Base-by-base conservation (phyloP, 2,888 invertebrate genomes). In the Eupithecia inturbata region DNA sequence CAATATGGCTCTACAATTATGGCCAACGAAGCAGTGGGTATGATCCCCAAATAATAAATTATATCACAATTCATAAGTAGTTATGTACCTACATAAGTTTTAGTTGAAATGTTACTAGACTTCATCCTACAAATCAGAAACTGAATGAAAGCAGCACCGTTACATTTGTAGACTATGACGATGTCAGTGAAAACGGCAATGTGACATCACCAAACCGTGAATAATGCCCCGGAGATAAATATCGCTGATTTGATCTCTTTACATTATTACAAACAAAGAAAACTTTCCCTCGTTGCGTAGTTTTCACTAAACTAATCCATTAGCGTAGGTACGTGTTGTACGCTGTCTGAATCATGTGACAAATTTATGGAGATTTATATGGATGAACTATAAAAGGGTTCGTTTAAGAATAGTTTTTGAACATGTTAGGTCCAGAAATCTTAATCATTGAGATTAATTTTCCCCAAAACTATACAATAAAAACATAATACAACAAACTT, bases 161-260 rank as follows among this genome's bases (percentile, higher is more conserved):
- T 84, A 80, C 75, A 78, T 76, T 83, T 78, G 82, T 80, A 84
- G 82, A 83, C 80, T 74, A 78, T 76, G 79, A 64, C 64, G 57
- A 57, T 10, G 62, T 71, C 81, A 82, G 83, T 81, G 82, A 88
- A 84, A 85, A 83, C 82, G 80, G 80, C 81, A 79, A 81, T 83
- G 82, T 88, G 89, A 89, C 86, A 87, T 89, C 89, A 89, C 80
- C 84, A 80, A 81, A 82, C 82, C 79, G 82, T 85, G 85, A 87
- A 88, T 88, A 88, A 87, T 84, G 80, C 82, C 79, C 81, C 76
- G 76, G 81, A 87, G 86, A 87, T 86, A 85, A 84, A 79, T 76
- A 80, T 79, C 79, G 70, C 72, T 79, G 80, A 79, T 80, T 80
- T 78, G 79, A 80, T 80, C 80, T 79, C 76, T 80, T 80, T 79